Conservation (phyloP, 2,888 invertebrate species). For the Phorcus lineatus region DNA sequence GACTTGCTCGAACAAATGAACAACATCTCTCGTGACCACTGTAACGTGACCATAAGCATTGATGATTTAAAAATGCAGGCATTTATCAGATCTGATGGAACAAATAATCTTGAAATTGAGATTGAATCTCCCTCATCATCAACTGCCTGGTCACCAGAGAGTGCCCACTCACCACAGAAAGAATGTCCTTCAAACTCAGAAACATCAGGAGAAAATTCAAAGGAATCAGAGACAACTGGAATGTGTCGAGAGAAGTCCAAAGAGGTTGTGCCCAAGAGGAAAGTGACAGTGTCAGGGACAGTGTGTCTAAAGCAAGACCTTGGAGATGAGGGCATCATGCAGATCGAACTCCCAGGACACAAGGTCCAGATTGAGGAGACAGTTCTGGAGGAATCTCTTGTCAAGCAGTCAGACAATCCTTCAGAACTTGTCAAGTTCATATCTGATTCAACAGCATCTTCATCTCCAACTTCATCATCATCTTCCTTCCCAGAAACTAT, state of each 20-base stretch:
- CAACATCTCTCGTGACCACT: constrained; percentile 50
- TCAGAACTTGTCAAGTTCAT: constrained; percentile 51
- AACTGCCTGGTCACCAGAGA: not conserved
- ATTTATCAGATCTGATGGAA: constrained; percentile 61
- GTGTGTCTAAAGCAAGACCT: constrained; percentile 56
- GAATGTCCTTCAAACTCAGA: not conserved
- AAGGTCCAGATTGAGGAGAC: constrained; percentile 56
- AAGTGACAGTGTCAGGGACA: constrained; percentile 32
- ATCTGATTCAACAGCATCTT: constrained; percentile 5
- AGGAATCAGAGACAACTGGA: not conserved
- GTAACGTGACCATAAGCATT: constrained; percentile 58
- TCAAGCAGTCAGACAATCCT: constrained; percentile 52
- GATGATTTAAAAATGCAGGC: constrained; percentile 65
- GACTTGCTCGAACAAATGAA: constrained; percentile 48
- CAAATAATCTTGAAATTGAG: constrained; percentile 63
- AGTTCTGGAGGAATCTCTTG: constrained; percentile 46
- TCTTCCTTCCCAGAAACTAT: not conserved
- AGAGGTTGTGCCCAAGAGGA: not conserved
- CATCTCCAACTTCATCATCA: constrained; percentile 14
- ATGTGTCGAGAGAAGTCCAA: not conserved
- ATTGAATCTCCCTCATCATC: constrained; percentile 42
- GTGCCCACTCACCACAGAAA: not conserved
- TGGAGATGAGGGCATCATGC: constrained; percentile 51
- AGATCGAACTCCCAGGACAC: constrained; percentile 57
- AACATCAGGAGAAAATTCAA: not conserved